Evolutionary conservation across 2,888 invertebrate species (phyloP), one percentile per base, ranked within the genome.

Genomic region (Torymus tubicola): DNA sequence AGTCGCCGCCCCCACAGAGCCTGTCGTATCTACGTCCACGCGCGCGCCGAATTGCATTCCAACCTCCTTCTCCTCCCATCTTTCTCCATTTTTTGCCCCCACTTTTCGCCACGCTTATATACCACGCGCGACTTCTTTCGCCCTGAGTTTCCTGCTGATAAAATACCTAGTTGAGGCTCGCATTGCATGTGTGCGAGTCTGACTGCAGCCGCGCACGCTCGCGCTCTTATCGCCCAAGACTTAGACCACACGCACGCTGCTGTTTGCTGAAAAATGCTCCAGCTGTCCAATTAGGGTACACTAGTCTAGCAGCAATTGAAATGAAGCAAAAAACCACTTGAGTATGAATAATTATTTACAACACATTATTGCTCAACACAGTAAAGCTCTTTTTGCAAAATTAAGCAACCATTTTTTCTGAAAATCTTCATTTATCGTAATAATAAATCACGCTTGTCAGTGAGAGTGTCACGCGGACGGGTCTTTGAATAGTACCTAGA

Each of bases 1-100:
- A 88, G 88, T 88, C 8, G 42, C 42, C 42, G 42, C 42, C 42
- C 42, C 42, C 42, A 8, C 42, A 1, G 42, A 5, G 42, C 86
- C 52, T 52, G 84, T 84, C 84, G 85, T 81, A 74, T 76, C 83
- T 77, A 31, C 74, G 18, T 52, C 69, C 72, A n/a, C n/a, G 55
- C 58, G 31, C 55, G 71, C 72, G 68, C 71, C 73, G 65, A 78
- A 71, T 78, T 76, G 78, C 72, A 78, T 75, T 68, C 61, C 80
- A 10, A 55, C 53, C 55, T 78, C 78, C 75, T 18, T 58, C 73
- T 24, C 61, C 64, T 71, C 69, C 69, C 80, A 50, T 60, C 74
- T 10, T 57, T 55, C 63, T 71, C 58, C 24, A 81, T 14, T 57
- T n/a, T 63, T 68, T 50, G 58, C 76, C 78, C 71, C 80, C 78